Percentiles rank a stretch among this genome's conserved stretches.
Conservation (phyloP, 2,113 vertebrate genomes). For the Eulemur macaco region DNA sequence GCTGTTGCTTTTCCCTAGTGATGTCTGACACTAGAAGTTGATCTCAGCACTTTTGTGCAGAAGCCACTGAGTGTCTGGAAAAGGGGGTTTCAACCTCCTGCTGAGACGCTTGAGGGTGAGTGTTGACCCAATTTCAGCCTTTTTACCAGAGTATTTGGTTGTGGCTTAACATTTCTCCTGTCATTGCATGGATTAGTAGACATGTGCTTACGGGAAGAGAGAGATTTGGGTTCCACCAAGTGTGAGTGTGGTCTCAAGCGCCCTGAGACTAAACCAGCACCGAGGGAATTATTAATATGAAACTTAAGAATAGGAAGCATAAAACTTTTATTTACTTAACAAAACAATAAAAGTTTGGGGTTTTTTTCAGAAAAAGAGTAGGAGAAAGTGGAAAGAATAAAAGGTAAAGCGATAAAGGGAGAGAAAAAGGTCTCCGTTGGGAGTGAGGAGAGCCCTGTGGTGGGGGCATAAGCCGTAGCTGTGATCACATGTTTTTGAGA, state of each 20-base stretch:
- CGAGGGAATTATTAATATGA: neutral
- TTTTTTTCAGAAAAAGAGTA: neutral
- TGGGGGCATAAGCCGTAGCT: accelerated
- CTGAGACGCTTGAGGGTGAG: accelerated
- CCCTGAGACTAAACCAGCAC: neutral
- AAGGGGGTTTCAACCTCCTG: neutral
- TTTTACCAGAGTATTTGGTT: neutral
- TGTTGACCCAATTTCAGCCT: accelerated
- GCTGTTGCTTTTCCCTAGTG: accelerated
- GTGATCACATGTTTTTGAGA: neutral
- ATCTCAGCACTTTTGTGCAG: neutral
- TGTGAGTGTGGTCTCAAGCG: neutral
- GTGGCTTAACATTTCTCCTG: accelerated
- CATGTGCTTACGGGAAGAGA: accelerated
- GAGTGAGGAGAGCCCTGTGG: too few relatives aligned
- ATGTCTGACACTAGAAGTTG: accelerated
- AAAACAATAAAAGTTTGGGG: too few relatives aligned
- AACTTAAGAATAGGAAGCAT: neutral
- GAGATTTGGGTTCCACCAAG: accelerated
- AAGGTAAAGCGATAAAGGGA: neutral
- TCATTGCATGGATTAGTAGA: accelerated
- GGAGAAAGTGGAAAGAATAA: neutral
- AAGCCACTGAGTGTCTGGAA: neutral
- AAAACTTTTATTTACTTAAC: neutral
- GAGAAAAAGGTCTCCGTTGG: neutral